Percentiles rank a stretch among this genome's conserved stretches.
Conservation (phyloP, 2,113 vertebrate genomes). For the Pseudolaguvia tuberculata region DNA sequence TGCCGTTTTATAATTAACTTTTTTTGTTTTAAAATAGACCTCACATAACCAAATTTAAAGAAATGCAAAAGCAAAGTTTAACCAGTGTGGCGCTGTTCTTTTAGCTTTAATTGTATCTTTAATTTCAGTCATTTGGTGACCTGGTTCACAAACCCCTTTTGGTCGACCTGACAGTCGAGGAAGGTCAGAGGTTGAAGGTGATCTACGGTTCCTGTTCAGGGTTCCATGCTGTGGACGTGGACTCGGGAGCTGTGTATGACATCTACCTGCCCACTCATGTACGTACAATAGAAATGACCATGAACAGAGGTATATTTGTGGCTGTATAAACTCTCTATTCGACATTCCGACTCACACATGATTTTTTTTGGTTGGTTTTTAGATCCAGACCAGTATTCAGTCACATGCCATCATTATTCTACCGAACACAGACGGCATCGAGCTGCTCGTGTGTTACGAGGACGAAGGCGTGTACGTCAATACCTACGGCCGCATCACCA, state of each 20-base stretch:
- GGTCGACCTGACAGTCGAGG: conserved; percentile 95
- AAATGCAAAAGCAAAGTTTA: neutral
- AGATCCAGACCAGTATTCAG: conserved; percentile 96
- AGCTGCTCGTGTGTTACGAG: conserved; percentile 97
- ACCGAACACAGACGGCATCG: conserved; percentile 96
- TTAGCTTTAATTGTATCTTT: neutral
- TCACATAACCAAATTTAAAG: neutral
- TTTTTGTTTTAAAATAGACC: too few species aligned
- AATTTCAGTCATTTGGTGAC: conserved; percentile 87
- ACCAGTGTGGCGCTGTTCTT: neutral
- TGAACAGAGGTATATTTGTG: neutral
- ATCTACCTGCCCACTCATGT: conserved; percentile 98
- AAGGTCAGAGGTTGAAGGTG: conserved; percentile 96
- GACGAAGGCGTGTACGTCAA: conserved; percentile 98
- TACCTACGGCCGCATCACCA: conserved; percentile 96
- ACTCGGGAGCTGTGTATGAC: conserved; percentile 95
- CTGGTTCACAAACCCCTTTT: conserved; percentile 91
- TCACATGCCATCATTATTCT: conserved; percentile 98
- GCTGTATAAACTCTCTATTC: too few species aligned
- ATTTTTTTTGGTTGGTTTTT: conserved; percentile 12
- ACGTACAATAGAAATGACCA: conserved; percentile 56
- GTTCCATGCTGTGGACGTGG: conserved; percentile 96
- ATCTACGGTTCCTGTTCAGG: conserved; percentile 94
- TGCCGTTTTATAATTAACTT: too few species aligned
- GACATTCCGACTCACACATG: neutral